Conservation (phyloP, 2,113 vertebrate genomes). For the Scopus umbretta region DNA sequence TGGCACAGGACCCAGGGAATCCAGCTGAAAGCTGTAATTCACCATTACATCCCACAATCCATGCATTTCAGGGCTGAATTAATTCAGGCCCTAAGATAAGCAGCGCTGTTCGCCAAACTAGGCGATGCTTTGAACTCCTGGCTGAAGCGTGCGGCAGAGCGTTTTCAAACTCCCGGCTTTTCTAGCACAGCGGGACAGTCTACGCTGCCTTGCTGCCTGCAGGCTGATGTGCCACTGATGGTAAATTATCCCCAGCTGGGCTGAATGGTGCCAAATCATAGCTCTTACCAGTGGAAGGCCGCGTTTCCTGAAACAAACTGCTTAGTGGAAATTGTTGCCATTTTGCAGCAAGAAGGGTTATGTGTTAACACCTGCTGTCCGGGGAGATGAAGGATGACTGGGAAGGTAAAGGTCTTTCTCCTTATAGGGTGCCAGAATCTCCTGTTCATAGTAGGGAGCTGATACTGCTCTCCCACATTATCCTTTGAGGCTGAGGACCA, state of each 20-base stretch:
- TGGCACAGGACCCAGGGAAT: not conserved
- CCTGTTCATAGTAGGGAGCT: not conserved
- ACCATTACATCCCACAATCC: not conserved
- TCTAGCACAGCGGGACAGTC: not conserved
- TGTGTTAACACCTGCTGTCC: not conserved
- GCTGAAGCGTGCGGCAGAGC: not conserved
- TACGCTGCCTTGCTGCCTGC: not conserved
- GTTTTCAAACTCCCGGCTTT: not conserved
- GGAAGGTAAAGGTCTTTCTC: not conserved
- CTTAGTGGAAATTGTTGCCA: not conserved
- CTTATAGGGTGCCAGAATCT: not conserved
- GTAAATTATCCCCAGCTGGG: not conserved
- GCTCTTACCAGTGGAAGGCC: not conserved
- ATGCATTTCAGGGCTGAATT: not conserved
- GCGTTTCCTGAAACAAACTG: not conserved
- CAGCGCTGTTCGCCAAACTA: fast-evolving
- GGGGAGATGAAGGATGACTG: not conserved
- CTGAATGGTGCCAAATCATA: not conserved
- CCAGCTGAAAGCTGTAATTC: not conserved
- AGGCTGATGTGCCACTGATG: not conserved
- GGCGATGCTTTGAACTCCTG: not conserved
- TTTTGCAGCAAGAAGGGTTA: not conserved
- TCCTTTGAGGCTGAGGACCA: not conserved
- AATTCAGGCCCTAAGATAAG: not conserved
- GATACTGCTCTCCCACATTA: fast-evolving